phyloP scores from a whole-genome alignment of 2,888 invertebrate species.

The Adelphocoris suturalis region DNA sequence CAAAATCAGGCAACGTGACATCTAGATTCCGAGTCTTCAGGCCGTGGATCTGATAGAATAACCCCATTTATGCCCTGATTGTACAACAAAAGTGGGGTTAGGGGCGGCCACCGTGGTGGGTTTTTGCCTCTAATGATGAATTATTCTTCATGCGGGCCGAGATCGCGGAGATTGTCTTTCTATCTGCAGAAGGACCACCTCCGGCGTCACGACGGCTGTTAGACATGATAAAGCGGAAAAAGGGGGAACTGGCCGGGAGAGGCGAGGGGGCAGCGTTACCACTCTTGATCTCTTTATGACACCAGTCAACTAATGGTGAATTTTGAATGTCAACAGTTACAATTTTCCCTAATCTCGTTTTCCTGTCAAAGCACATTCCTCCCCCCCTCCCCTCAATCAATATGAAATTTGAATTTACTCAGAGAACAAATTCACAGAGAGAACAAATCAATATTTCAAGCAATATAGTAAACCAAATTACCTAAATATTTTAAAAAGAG shows the following conservation, averaged over 20 bases:
- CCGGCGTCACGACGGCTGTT: constrained; percentile 50
- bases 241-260: neutral
- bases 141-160: constrained; percentile 31
- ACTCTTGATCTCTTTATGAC: too few relatives aligned
- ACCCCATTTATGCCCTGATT: constrained; percentile 25
- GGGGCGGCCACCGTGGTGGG: constrained; percentile 18
- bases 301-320: too few relatives aligned
- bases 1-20: neutral
- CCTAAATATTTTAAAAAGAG: too few relatives aligned
- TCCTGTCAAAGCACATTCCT: too few relatives aligned
- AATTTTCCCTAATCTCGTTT: too few relatives aligned
- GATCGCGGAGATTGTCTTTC: constrained; percentile 50
- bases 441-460: too few relatives aligned
- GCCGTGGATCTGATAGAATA: constrained; percentile 13
- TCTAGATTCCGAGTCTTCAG: neutral
- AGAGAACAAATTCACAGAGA: too few relatives aligned
- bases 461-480: too few relatives aligned
- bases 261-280: too few relatives aligned
- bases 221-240: constrained; percentile 45
- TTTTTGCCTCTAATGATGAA: constrained; percentile 64
- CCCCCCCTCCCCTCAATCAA: too few relatives aligned
- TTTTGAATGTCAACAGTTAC: too few relatives aligned
- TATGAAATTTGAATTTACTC: too few relatives aligned
- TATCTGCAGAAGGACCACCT: constrained; percentile 34
- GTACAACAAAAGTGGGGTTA: constrained; percentile 24